A percentile compares a stretch with the other conserved stretches of the same genome.
Conservation (phyloP, 1,140 invertebrate genomes). For the Hylaeus anthracinus region DNA sequence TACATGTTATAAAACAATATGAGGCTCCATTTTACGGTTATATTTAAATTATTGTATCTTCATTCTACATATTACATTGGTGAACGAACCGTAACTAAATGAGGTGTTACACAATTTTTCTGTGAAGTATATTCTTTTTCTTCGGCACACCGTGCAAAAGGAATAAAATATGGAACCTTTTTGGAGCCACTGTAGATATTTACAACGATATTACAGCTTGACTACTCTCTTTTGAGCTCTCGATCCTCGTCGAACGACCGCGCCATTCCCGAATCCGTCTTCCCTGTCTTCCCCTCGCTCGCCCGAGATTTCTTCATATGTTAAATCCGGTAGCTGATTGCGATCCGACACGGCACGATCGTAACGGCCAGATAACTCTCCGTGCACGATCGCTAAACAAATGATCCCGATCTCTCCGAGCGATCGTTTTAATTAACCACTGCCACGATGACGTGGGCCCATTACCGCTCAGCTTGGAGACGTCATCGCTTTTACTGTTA, state of each 20-base stretch:
- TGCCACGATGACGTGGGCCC: conserved; percentile 43
- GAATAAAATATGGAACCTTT: too few relatives aligned
- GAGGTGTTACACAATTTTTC: too few relatives aligned
- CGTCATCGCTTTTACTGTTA: conserved; percentile 28
- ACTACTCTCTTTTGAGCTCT: background rate
- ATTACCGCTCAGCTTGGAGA: conserved; percentile 17
- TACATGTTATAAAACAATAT: too few relatives aligned
- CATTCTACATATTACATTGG: too few relatives aligned
- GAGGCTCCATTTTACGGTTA: too few relatives aligned
- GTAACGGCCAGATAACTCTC: conserved; percentile 69
- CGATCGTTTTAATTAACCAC: conserved; percentile 72
- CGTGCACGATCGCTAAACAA: conserved; percentile 71
- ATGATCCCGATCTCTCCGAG: conserved; percentile 65
- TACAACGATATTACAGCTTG: too few relatives aligned
- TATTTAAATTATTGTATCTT: too few relatives aligned
- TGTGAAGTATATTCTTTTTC: too few relatives aligned
- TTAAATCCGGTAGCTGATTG: conserved; percentile 72
- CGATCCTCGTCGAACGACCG: background rate
- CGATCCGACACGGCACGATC: conserved; percentile 72
- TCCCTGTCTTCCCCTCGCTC: conserved; percentile 1
- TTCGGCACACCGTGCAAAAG: too few relatives aligned
- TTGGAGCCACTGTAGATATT: too few relatives aligned
- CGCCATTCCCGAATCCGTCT: conserved; percentile 12
- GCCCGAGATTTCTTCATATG: conserved; percentile 64
- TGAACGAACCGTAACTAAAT: too few relatives aligned